Evolutionary conservation across 2,888 invertebrate genomes (phyloP), one percentile per base, ranked within the genome.

Genomic region (Frankliniella intonsa): DNA sequence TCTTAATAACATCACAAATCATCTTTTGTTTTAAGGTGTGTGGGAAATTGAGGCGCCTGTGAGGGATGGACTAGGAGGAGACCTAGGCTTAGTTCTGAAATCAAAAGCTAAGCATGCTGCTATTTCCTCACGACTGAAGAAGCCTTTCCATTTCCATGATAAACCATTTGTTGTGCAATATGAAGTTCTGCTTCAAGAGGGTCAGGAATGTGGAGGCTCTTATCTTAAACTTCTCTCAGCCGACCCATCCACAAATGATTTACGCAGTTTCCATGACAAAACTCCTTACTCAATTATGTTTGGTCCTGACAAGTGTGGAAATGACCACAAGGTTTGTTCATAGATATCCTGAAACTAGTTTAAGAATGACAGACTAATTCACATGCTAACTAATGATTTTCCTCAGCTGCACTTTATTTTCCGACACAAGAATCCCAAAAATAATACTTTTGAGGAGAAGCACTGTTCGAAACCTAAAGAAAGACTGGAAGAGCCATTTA

Each of bases 261-360:
- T 98, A 93, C 92, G 84, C 90, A 92, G 25, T 86, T 97, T 99
- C 89, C 92, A 95, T 88, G 99, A 99, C 89, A 97, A 97, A 89
- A 97, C 98, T 0, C 94, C 97, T 0, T 99, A 99, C 90, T 96
- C 97, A 3, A 97, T 99, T 86, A 99, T 99, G 99, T 99, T 99
- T 89, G 99, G 99, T 0, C 99, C 99, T 12, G 99, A 99, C 90
- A 99, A 98, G 89, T 99, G 99, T 89, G 99, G 99, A 84, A 95
- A 95, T 87, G 97, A 97, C 88, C 94, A 82, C 83, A 82, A 79
- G 22, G 49, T 17, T 38, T 65, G 49, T 82, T 81, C 12, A 38
- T n/a, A 38, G 25, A 50, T 81, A 19, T 81, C 50, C 50, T 27
- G 49, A 49, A 38, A 49, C 38, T 62, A 81, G 50, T 38, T 22